Evolutionary conservation across 2,113 vertebrate species (phyloP).

Genomic region (Corythornis vintsioides): DNA sequence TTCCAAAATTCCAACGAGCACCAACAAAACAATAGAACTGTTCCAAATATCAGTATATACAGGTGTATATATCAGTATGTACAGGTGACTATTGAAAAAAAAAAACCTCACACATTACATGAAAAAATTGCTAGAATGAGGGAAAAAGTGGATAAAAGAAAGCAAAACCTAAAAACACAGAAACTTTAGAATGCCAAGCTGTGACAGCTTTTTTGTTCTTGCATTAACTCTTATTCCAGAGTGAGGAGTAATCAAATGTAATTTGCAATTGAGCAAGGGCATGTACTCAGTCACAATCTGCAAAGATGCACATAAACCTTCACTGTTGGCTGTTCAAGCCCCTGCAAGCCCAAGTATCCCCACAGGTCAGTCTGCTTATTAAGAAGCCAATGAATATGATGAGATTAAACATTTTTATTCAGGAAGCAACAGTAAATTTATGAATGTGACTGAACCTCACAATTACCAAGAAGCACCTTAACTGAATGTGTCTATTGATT

Average conservation of each 20-base stretch:
- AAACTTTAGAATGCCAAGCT: neutral
- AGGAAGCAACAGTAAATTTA: neutral
- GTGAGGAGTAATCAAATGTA: neutral
- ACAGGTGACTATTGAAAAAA: neutral
- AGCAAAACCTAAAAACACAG: neutral
- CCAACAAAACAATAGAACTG: neutral
- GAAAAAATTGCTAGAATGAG: neutral
- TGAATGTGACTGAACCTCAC: neutral
- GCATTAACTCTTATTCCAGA: neutral
- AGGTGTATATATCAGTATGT: too few relatives aligned
- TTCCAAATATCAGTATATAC: neutral
- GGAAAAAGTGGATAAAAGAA: neutral
- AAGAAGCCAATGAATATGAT: fast-evolving
- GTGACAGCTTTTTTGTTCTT: neutral
- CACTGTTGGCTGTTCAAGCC: neutral
- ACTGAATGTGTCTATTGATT: neutral
- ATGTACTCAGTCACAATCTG: neutral
- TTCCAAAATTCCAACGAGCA: neutral
- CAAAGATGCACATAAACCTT: neutral
- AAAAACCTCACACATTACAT: neutral
- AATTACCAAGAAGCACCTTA: neutral
- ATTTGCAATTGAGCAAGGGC: neutral
- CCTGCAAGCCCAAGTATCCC: neutral
- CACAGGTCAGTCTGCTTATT: fast-evolving
- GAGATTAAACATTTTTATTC: neutral